phyloP scores from a whole-genome alignment of 2,888 invertebrate species.

The Holacanthella duospinosa region DNA sequence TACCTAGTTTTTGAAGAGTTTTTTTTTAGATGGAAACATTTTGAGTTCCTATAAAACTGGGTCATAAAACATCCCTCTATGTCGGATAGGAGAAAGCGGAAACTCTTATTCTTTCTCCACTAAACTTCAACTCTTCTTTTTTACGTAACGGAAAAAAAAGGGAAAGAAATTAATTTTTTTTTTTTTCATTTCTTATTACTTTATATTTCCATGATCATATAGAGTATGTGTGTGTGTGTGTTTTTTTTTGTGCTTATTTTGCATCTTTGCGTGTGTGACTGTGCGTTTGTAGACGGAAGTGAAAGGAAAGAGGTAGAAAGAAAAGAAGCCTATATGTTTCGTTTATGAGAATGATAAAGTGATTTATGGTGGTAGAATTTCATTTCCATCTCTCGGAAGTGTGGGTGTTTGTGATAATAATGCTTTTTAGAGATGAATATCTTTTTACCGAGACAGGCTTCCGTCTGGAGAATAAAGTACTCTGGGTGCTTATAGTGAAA shows the following conservation, averaged over 20 bases:
- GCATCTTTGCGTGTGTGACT: background rate
- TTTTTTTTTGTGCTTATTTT: background rate
- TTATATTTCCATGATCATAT: background rate
- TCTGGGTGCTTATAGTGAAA: slow-evolving; percentile 54
- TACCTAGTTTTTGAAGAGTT: too few relatives aligned
- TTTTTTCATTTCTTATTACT: background rate
- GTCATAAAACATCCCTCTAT: too few relatives aligned
- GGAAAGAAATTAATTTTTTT: background rate
- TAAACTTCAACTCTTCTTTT: too few relatives aligned
- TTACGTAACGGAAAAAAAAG: too few relatives aligned
- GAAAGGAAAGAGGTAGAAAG: too few relatives aligned
- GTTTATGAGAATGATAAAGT: background rate
- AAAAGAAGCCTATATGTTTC: background rate
- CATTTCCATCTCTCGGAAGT: too few relatives aligned
- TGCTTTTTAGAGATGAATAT: too few relatives aligned
- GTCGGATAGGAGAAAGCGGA: too few relatives aligned
- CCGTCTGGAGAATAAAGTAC: slow-evolving; percentile 66
- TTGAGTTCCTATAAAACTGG: too few relatives aligned
- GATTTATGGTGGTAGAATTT: background rate
- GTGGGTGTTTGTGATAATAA: background rate
- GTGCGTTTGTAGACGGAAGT: background rate
- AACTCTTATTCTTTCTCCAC: too few relatives aligned
- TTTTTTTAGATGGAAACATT: too few relatives aligned
- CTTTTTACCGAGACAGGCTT: slow-evolving; percentile 59
- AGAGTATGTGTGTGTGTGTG: too few relatives aligned